These are phyloP conservation scores for Leptobrachium leishanense DNA, from an alignment of 2,113 vertebrate genomes.

Conservation along the genomic window DNA sequence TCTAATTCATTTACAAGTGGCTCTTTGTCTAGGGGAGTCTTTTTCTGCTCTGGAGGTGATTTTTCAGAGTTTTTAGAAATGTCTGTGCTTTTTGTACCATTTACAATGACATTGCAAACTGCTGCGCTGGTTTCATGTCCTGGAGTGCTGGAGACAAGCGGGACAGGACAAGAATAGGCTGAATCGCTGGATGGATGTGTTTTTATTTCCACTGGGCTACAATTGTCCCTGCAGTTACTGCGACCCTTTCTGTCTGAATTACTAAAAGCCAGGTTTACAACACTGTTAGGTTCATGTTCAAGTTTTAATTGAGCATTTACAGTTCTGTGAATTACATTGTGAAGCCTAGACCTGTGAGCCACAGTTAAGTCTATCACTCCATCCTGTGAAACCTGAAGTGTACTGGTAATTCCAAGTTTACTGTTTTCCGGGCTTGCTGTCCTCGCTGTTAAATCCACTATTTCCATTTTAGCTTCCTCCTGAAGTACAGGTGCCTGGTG, in stretches of 20 bases:
- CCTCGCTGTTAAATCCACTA: slow-evolving; percentile 88
- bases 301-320: slow-evolving; percentile 82
- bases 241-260: slow-evolving; percentile 70
- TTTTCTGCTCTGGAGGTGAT: slow-evolving; percentile 62
- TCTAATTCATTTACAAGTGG: slow-evolving; percentile 84
- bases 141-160: slow-evolving; percentile 64
- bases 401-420: slow-evolving; percentile 71
- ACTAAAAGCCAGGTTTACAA: slow-evolving; percentile 72
- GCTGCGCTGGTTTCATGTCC: slow-evolving; percentile 71
- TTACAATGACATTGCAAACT: slow-evolving; percentile 95
- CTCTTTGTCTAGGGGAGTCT: slow-evolving; percentile 67
- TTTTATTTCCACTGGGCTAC: slow-evolving; percentile 72
- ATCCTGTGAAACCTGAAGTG: slow-evolving; percentile 74
- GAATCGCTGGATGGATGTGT: slow-evolving; percentile 69
- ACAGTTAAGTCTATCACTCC: slow-evolving; percentile 95
- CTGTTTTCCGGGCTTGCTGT: slow-evolving; percentile 73
- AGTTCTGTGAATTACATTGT: slow-evolving; percentile 90
- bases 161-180: slow-evolving; percentile 65
- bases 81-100: slow-evolving; percentile 79
- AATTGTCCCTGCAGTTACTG: slow-evolving; percentile 74
- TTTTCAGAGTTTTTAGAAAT: slow-evolving; percentile 66
- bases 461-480: slow-evolving; percentile 74
- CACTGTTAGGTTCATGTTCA: slow-evolving; percentile 80
- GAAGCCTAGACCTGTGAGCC: slow-evolving; percentile 83
- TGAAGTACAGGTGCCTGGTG: slow-evolving; percentile 71